These are phyloP conservation scores for Dynastes hyllus DNA, from an alignment of 2,888 invertebrate species.

Conservation along the genomic window DNA sequence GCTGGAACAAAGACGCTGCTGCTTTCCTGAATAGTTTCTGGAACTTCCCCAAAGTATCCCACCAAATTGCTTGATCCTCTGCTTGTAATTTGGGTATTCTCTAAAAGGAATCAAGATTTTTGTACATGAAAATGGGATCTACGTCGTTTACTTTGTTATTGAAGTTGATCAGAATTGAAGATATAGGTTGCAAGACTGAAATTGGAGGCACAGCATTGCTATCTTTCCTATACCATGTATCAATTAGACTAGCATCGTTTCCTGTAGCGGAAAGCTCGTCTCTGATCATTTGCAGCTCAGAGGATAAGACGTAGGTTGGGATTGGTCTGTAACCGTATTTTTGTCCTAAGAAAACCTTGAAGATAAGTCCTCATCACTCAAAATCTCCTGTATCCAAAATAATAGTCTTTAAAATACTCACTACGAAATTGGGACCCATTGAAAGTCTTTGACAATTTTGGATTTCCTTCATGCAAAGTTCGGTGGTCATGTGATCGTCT, in stretches of 20 bases:
- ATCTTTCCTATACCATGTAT: slow-evolving; percentile 97
- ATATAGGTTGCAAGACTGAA: slow-evolving; percentile 96
- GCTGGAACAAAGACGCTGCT: slow-evolving; percentile 86
- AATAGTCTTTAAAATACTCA: slow-evolving; percentile 65
- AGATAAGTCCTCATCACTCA: background rate
- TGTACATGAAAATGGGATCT: background rate
- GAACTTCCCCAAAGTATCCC: slow-evolving; percentile 97
- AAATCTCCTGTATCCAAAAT: no score
- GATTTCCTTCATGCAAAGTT: slow-evolving; percentile 98
- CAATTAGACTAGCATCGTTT: slow-evolving; percentile 87
- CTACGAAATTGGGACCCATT: slow-evolving; percentile 99
- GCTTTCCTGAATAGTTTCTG: slow-evolving; percentile 96
- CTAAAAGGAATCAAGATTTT: slow-evolving; percentile 69
- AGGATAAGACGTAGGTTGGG: slow-evolving; percentile 94
- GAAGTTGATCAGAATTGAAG: slow-evolving; percentile 96
- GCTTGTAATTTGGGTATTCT: slow-evolving; percentile 95
- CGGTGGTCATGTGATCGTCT: slow-evolving; percentile 99
- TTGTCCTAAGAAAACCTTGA: slow-evolving; percentile 93
- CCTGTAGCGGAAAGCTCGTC: slow-evolving; percentile 89
- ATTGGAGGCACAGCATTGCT: slow-evolving; percentile 96
- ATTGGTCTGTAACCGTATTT: slow-evolving; percentile 99
- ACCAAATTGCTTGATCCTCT: slow-evolving; percentile 97
- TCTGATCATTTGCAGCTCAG: slow-evolving; percentile 89
- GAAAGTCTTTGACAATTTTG: slow-evolving; percentile 97
- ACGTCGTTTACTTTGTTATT: slow-evolving; percentile 88